Evolutionary conservation across 2,113 vertebrate species (phyloP).

Genomic region (Vombatus ursinus): DNA sequence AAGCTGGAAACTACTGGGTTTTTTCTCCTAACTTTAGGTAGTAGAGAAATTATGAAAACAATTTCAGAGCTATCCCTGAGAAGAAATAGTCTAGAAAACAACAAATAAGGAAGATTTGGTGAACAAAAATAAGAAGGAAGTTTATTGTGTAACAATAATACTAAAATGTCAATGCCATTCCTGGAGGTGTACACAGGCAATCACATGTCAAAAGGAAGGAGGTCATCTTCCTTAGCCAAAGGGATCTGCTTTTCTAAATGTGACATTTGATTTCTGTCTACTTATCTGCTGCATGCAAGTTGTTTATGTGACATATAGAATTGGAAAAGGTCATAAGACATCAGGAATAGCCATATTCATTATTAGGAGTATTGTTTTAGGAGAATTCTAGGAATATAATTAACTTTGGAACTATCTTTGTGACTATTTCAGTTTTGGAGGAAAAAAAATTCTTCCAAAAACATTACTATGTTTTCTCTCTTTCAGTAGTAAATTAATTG

Average conservation of each 20-base stretch:
- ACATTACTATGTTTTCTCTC: neutral
- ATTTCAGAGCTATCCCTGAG: constrained; percentile 4
- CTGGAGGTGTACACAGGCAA: constrained; percentile 32
- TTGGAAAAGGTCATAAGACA: constrained; percentile 31
- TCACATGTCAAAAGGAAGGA: constrained; percentile 18
- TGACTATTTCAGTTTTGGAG: neutral
- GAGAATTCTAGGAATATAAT: neutral
- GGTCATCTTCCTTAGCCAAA: constrained; percentile 30
- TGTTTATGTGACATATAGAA: constrained; percentile 29
- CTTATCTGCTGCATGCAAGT: constrained; percentile 31
- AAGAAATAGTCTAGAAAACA: constrained; percentile 34
- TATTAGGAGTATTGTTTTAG: neutral
- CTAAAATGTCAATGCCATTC: constrained; percentile 43
- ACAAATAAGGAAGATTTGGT: constrained; percentile 21
- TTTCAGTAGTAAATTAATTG: neutral
- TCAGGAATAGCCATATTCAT: neutral
- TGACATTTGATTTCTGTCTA: constrained; percentile 47
- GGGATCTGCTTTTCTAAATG: constrained; percentile 12
- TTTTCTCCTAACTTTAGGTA: constrained; percentile 17
- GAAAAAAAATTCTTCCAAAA: neutral
- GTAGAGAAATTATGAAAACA: constrained; percentile 27
- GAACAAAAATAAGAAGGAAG: constrained; percentile 44
- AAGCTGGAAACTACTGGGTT: constrained; percentile 18
- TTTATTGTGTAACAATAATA: constrained; percentile 26
- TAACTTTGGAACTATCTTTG: neutral